Conservation (phyloP, 2,888 invertebrate genomes). For the Spodoptera littoralis region DNA sequence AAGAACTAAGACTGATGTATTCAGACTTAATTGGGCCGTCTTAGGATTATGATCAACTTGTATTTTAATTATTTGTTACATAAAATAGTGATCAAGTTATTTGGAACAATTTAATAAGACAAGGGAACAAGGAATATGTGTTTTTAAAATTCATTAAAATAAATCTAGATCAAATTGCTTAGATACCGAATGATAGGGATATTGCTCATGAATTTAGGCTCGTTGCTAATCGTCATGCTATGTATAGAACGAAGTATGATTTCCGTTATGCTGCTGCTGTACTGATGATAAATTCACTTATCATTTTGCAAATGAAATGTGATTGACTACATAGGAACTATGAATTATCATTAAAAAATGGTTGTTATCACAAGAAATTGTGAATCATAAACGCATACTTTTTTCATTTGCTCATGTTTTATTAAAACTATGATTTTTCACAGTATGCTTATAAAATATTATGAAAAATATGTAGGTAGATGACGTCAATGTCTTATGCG, state of each 20-base stretch:
- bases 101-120: not conserved
- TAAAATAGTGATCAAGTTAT: too few relatives aligned
- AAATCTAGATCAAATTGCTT: conserved; percentile 2
- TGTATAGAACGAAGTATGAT: conserved; percentile 20
- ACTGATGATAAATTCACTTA: conserved; percentile 22
- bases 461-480: too few relatives aligned
- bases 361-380: not conserved
- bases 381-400: not conserved
- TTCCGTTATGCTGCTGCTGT: conserved; percentile 18
- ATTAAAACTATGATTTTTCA: too few relatives aligned
- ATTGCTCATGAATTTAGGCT: conserved; percentile 10
- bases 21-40: conserved; percentile 7
- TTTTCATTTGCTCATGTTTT: too few relatives aligned
- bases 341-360: not conserved
- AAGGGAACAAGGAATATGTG: too few relatives aligned
- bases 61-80: not conserved
- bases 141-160: too few relatives aligned
- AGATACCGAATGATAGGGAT: conserved; percentile 22
- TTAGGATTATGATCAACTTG: not conserved
- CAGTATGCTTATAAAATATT: too few relatives aligned
- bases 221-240: conserved; percentile 29
- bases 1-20: conserved; percentile 16
- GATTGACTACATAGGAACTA: too few relatives aligned
- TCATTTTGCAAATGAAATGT: not conserved
- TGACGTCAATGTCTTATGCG: too few relatives aligned